Evolutionary conservation across 1,140 invertebrate genomes (phyloP).

Genomic region (Penaeus vannamei): DNA sequence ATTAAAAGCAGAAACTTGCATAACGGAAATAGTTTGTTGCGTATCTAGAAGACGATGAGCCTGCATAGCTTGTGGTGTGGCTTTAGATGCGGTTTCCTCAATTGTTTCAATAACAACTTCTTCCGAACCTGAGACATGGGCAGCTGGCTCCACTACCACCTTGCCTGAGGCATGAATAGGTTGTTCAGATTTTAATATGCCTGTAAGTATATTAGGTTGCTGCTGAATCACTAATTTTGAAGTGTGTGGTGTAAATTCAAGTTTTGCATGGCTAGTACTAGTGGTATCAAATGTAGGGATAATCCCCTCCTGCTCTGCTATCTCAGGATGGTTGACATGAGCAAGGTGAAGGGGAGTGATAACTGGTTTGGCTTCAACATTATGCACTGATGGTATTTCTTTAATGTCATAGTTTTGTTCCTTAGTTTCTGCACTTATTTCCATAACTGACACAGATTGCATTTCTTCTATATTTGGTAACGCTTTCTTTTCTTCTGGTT

Average conservation of each 20-base stretch:
- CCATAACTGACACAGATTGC: conserved; percentile 62
- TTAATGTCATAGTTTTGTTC: conserved; percentile 53
- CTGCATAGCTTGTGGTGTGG: conserved; percentile 31
- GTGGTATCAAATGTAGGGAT: conserved; percentile 46
- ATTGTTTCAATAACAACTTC: conserved; percentile 61
- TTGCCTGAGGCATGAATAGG: conserved; percentile 55
- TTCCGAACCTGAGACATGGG: conserved; percentile 62
- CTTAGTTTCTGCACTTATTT: conserved; percentile 65
- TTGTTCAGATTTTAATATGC: conserved; percentile 59
- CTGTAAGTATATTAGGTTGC: conserved; percentile 62
- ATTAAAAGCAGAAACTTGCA: conserved; percentile 52
- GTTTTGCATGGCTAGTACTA: conserved; percentile 43
- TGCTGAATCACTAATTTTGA: conserved; percentile 55
- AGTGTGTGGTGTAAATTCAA: conserved; percentile 61
- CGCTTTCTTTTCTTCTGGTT: conserved; percentile 46
- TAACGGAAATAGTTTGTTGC: conserved; percentile 57
- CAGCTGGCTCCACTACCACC: conserved; percentile 58
- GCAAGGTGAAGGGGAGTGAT: conserved; percentile 61
- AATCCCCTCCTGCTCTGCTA: conserved; percentile 60
- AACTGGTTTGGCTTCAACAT: conserved; percentile 55
- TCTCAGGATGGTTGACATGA: conserved; percentile 58
- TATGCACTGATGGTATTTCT: conserved; percentile 42
- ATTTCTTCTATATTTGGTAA: conserved; percentile 51
- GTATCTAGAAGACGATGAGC: conserved; percentile 57
- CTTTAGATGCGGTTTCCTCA: conserved; percentile 39